Percentiles rank a stretch among this genome's conserved stretches.
Evolutionary conservation across 2,888 invertebrate species (phyloP).

Genomic region (Leucophenga maculata): DNA sequence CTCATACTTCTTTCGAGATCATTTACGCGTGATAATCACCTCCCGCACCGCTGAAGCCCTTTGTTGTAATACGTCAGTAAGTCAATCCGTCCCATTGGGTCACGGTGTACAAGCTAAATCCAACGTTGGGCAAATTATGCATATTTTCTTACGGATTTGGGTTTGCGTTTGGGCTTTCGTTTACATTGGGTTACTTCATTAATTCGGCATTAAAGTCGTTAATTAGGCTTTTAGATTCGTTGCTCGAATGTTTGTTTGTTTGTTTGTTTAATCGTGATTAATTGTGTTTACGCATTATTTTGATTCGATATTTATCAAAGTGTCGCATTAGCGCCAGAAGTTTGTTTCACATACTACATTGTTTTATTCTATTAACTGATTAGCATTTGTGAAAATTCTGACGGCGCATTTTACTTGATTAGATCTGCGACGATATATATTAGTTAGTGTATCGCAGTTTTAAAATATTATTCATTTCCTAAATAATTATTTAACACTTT

Average conservation of each 20-base stretch:
- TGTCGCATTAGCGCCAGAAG: constrained; percentile 55
- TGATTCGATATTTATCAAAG: constrained; percentile 64
- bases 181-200: constrained; percentile 35
- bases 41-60: constrained; percentile 4
- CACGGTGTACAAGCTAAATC: constrained; percentile 22
- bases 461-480: too few species aligned
- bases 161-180: not conserved
- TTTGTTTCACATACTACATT: constrained; percentile 41
- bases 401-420: too few species aligned
- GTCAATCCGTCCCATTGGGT: constrained; percentile 10
- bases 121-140: constrained; percentile 25
- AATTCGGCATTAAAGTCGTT: constrained; percentile 45
- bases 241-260: not conserved
- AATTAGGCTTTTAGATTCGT: constrained; percentile 26
- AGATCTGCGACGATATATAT: too few species aligned
- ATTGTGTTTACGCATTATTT: constrained; percentile 63
- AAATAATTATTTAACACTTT: too few species aligned
- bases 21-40: constrained; percentile 39
- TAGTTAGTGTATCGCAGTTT: too few species aligned
- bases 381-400: constrained; percentile 40
- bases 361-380: constrained; percentile 62
- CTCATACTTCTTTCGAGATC: constrained; percentile 49
- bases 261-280: constrained; percentile 58
- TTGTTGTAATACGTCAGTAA: not conserved
- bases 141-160: constrained; percentile 13